phyloP scores from a whole-genome alignment of 2,113 vertebrate species.

The human (Homo sapiens) region DNA sequence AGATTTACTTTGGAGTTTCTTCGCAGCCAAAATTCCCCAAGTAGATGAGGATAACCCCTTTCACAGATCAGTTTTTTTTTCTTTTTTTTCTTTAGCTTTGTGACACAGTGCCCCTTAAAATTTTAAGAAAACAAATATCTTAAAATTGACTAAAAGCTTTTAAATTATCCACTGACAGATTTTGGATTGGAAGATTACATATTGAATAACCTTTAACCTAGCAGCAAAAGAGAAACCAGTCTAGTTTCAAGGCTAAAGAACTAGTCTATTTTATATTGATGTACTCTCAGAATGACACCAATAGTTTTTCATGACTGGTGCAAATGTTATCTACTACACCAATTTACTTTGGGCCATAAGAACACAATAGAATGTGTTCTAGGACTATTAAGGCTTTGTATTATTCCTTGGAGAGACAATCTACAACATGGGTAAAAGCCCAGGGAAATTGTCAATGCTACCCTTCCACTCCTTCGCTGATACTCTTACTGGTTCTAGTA shows the following conservation, averaged over 20 bases:
- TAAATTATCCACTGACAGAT: not conserved
- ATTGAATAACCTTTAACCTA: not conserved
- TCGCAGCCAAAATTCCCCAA: not conserved
- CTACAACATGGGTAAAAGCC: not conserved
- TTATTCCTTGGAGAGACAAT: not conserved
- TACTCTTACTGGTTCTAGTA: not conserved
- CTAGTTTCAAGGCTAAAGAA: not conserved
- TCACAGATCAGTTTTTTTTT: not conserved
- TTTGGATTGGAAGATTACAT: not conserved
- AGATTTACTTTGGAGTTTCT: not conserved
- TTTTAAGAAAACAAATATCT: not conserved
- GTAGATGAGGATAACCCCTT: not conserved
- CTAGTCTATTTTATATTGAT: not conserved
- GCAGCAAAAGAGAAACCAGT: not conserved
- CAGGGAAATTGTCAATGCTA: not conserved
- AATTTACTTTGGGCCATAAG: not conserved
- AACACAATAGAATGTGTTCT: not conserved
- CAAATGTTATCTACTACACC: not conserved
- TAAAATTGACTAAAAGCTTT: conserved; percentile 7
- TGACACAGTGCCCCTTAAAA: not conserved
- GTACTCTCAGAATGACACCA: not conserved
- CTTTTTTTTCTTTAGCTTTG: not conserved
- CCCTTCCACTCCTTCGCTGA: not conserved
- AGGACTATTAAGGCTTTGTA: not conserved
- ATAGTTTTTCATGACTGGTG: not conserved